A percentile compares a stretch with the other conserved stretches of the same genome.
Conservation (phyloP, 2,797 vertebrate species). For the Brachyalestes nurse region DNA sequence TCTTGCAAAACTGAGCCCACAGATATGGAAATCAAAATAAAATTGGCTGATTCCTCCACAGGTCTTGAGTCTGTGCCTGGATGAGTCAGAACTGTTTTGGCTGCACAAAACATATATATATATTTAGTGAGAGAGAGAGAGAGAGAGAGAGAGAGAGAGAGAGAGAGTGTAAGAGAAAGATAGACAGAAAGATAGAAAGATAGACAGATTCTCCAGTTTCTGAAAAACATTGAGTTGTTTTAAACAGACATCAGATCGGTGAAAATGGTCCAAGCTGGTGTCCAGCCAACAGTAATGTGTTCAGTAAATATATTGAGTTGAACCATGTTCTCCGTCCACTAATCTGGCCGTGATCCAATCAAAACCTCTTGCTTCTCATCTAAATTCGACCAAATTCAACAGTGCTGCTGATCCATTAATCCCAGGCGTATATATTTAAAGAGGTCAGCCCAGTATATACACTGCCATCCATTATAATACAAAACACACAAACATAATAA, state of each 20-base stretch:
- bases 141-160: no score
- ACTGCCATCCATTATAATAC: not conserved
- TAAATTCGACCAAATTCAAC: not conserved
- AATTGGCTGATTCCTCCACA: no score
- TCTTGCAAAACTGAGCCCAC: no score
- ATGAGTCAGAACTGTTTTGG: no score
- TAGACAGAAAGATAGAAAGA: no score
- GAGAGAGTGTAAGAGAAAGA: no score
- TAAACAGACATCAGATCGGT: not conserved
- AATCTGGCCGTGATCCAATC: slow-evolving; percentile 36
- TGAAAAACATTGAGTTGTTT: not conserved
- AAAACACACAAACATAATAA: slow-evolving; percentile 38
- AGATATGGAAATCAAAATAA: no score
- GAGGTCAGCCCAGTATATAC: slow-evolving; percentile 41
- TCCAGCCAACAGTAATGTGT: not conserved
- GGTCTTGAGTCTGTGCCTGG: no score
- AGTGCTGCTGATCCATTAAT: slow-evolving; percentile 41
- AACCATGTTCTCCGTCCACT: not conserved
- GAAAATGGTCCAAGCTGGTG: not conserved
- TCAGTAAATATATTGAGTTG: slow-evolving; percentile 7
- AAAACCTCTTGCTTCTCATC: slow-evolving; percentile 20
- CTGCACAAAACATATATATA: no score
- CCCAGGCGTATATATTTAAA: slow-evolving; percentile 24
- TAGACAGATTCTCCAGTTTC: not conserved
- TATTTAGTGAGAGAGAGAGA: no score